These are phyloP conservation scores for Pemphigus obesinymphae DNA, from an alignment of 1,140 invertebrate genomes.

Conservation along the genomic window DNA sequence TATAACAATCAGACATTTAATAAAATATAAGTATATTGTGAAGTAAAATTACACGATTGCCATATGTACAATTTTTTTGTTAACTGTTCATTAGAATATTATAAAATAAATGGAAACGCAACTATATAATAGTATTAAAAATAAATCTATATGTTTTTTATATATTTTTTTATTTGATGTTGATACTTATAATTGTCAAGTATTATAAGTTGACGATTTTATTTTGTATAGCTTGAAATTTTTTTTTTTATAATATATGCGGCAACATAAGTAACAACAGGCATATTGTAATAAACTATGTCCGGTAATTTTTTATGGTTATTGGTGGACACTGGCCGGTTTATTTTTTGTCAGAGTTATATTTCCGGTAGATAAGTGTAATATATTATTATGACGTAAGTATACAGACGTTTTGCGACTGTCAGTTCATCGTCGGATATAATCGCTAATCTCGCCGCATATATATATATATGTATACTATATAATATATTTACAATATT, in stretches of 20 bases:
- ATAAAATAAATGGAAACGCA: no score
- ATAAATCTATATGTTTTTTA: no score
- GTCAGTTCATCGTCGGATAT: not conserved
- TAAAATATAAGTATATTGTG: no score
- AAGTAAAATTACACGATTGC: no score
- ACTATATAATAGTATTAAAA: no score
- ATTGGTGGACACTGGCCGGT: not conserved
- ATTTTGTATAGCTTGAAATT: not conserved
- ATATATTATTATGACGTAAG: not conserved
- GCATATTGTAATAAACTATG: not conserved
- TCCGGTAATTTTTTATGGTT: not conserved
- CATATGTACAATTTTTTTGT: no score
- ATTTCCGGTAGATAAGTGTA: constrained; percentile 7
- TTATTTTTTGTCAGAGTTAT: not conserved
- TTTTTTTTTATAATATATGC: not conserved
- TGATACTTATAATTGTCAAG: not conserved
- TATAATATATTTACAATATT: not conserved
- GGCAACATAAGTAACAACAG: no score
- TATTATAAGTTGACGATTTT: not conserved
- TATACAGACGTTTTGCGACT: not conserved
- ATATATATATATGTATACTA: no score
- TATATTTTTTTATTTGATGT: no score
- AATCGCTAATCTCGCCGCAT: not conserved
- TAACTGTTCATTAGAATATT: no score
- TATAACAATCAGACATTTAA: no score